Base-by-base conservation (phyloP, 2,888 invertebrate genomes). In the Mythimna loreyi region DNA sequence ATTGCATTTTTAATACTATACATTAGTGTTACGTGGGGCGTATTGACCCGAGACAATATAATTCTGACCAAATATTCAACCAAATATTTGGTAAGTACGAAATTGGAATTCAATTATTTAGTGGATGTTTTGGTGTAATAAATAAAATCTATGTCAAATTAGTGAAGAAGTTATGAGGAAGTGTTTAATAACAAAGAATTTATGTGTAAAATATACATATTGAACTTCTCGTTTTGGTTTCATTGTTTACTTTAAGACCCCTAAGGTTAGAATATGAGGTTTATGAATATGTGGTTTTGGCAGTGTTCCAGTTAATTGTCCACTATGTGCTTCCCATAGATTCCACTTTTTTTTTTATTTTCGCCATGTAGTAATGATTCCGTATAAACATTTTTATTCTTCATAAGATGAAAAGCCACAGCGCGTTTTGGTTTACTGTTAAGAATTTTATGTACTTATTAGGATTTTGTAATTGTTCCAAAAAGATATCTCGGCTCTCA, bases 181-280 rank as follows among this genome's bases (percentile, higher is more conserved):
- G 91, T 93, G 94, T 94, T 95, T 94, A 91, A 91, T 91, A 89
- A 94, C 92, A 94, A 94, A 92, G 91, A 93, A 93, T 93, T 94
- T 93, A 93, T 89, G 90, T 91, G 91, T 90, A 91, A 90, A 90
- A 90, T 86, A 89, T 85, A 90, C 84, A 82, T 87, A 88, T 87
- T 86, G 83, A 87, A 89, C 82, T 82, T 83, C 74, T 81, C 56
- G 50, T 67, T 40, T 78, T 83, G 66, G 76, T 86, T 81, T 87
- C 69, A 84, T 81, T 83, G 53, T 7, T 61, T 13, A 19, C 36
- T 40, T 58, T 19, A 43, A 5, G 21, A 16, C 21, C 16, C 9
- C 13, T 13, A 1, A n/a, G 11, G 21, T n/a, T 13, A 33, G 13
- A 11, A 28, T 28, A 28, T 28, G 28, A 2, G 28, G n/a, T n/a